Base-by-base conservation (phyloP, 2,797 vertebrate genomes). In the Tadarida brasiliensis region DNA sequence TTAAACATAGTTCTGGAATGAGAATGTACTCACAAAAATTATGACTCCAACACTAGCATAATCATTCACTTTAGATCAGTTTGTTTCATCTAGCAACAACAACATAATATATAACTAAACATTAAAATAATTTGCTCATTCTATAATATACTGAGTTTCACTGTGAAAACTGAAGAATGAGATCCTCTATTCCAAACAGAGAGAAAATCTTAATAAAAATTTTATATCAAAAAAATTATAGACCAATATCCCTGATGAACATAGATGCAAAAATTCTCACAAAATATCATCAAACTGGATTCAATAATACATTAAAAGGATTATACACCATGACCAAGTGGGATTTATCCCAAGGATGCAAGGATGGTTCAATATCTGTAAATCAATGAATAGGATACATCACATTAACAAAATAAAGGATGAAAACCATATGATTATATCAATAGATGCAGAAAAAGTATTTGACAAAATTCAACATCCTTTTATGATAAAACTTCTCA, bases 131-230 rank as follows among this genome's bases (percentile, higher is more conserved):
- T 24, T n/a, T 85, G 51, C 83, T 49, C 26, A 84, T 83, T 89
- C 61, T 67, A 84, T 49, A 94, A 82, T 82, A 61, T 30, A 93
- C 3, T 81, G 16, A 54, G 30, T 82, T 87, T 78, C 20, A 86
- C 9, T 65, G 5, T 57, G 22, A 94, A 80, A 88, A 78, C 19
- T 73, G 24, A 91, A 78, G 20, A 85, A 74, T 20, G 2, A 90
- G 20, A 71, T 16, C 7, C 30, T 88, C 54, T 90, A 87, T 59
- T 94, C 7, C 81, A 95, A 95, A 83, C 0, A 89, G 26, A 93
- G 12, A 94, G n/a, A 87, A 88, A 71, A 92, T 16, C 28, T 85
- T 87, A 89, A 82, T 44, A 63, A 90, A 96, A 95, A 56, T 7
- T n/a, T 30, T 91, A 24, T 54, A 35, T 57, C 11, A n/a, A 49